Evolutionary conservation across 2,113 vertebrate species (phyloP), one percentile per base, ranked within the genome.

Genomic region (Vombatus ursinus): DNA sequence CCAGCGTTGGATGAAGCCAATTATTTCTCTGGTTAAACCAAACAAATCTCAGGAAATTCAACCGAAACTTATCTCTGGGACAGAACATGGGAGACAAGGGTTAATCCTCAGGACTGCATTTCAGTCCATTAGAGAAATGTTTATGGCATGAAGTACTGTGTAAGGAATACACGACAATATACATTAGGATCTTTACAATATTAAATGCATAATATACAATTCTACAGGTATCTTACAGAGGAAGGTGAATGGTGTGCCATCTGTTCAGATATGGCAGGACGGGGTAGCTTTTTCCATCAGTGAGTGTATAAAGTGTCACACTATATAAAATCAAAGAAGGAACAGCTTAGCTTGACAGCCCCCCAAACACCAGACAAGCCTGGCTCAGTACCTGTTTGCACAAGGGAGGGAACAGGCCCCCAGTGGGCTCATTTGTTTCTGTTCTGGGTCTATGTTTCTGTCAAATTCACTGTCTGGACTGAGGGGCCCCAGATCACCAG

Each of bases 181-280:
- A 98, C 98, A 98, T 98, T 98, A 96, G 97, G 96, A 98, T 99
- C 98, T 99, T 98, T 99, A 99, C 98, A 99, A 99, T 98, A 99
- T 98, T 98, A 98, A 98, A 98, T 98, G 98, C 98, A 95, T 99
- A 98, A 98, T 98, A 98, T 98, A 99, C 99, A 99, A 98, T 98
- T 99, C 99, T 99, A 99, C 98, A 99, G 98, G 98, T 98, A 98
- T 98, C 93, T 98, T 98, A 98, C 98, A 98, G 97, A 98, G 97
- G 98, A 98, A 95, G 96, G 97, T 97, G 98, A 98, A 96, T 37
- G 94, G 23, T 95, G 93, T n/a, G 94, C 98, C 97, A 96, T 97
- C 96, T 97, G 53, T 52, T 98, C 97, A 94, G 94, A 97, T 96
- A 97, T 84, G 97, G 98, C 97, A 93, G 92, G 14, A 96, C 96